phyloP scores from a whole-genome alignment of 2,797 vertebrate genomes.

The Allobates femoralis region DNA sequence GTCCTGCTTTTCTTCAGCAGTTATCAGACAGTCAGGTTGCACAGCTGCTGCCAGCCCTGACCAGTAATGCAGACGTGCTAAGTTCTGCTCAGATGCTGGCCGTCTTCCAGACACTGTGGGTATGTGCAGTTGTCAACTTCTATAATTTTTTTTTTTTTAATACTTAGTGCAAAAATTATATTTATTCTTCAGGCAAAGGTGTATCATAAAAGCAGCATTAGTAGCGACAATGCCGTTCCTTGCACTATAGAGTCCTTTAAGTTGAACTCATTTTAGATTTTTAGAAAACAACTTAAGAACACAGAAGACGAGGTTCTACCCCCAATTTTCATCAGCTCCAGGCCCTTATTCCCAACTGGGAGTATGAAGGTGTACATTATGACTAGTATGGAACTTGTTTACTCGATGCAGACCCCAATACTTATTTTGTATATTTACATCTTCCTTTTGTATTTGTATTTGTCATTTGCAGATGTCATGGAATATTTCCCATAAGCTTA shows the following conservation, averaged over 20 bases:
- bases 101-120: slow-evolving; percentile 35
- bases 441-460: neutral
- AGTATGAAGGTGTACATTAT: neutral
- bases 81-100: slow-evolving; percentile 35
- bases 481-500: slow-evolving; percentile 34
- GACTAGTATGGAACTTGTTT: neutral
- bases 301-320: neutral
- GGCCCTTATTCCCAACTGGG: no score
- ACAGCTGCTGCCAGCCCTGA: slow-evolving; percentile 38
- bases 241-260: no score
- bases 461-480: slow-evolving; percentile 15
- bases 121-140: neutral
- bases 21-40: slow-evolving; percentile 39
- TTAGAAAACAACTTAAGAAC: neutral
- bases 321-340: no score
- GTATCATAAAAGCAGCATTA: no score
- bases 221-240: no score
- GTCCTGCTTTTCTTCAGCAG: slow-evolving; percentile 35
- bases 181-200: neutral
- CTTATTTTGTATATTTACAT: neutral
- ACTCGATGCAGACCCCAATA: neutral
- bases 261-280: neutral
- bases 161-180: neutral
- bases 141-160: neutral
- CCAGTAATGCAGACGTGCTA: slow-evolving; percentile 16